Conservation (phyloP, 2,888 invertebrate species). For the Luperina nickerlii region DNA sequence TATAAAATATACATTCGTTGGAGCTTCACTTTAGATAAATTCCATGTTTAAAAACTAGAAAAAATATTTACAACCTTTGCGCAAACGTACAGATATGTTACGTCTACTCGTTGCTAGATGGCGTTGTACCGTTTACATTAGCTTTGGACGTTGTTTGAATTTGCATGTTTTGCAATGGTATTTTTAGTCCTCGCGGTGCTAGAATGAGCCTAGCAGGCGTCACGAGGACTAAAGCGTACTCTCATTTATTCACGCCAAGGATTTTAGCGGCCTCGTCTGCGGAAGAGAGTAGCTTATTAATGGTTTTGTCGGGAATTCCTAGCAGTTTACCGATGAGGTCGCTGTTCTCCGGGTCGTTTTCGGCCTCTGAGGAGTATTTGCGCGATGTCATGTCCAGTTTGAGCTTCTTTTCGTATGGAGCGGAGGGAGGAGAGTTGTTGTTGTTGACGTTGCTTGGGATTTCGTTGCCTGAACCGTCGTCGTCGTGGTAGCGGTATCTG, state of each 20-base stretch:
- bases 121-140: slow-evolving; percentile 76
- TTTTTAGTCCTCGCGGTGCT: slow-evolving; percentile 87
- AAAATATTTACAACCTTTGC: slow-evolving; percentile 36
- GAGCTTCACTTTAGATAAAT: slow-evolving; percentile 56
- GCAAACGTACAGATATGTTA: slow-evolving; percentile 52
- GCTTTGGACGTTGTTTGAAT: slow-evolving; percentile 72
- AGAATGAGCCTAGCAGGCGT: slow-evolving; percentile 86
- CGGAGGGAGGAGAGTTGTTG: slow-evolving; percentile 90
- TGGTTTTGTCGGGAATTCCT: slow-evolving; percentile 96
- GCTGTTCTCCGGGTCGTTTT: slow-evolving; percentile 90
- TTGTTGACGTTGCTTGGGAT: slow-evolving; percentile 89
- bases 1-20: slow-evolving; percentile 55
- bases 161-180: slow-evolving; percentile 68
- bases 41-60: slow-evolving; percentile 53
- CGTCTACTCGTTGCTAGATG: slow-evolving; percentile 79
- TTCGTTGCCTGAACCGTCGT: slow-evolving; percentile 86
- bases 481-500: slow-evolving; percentile 86
- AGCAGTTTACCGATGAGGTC: slow-evolving; percentile 97
- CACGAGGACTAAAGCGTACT: slow-evolving; percentile 89
- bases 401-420: slow-evolving; percentile 89
- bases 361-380: slow-evolving; percentile 87
- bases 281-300: slow-evolving; percentile 95
- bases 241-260: slow-evolving; percentile 94
- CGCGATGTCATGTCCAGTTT: slow-evolving; percentile 87
- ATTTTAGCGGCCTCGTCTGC: slow-evolving; percentile 97